Percentiles rank a stretch among this genome's conserved stretches.
phyloP scores from a whole-genome alignment of 2,797 vertebrate species.

The Orientallactaga sibirica region DNA sequence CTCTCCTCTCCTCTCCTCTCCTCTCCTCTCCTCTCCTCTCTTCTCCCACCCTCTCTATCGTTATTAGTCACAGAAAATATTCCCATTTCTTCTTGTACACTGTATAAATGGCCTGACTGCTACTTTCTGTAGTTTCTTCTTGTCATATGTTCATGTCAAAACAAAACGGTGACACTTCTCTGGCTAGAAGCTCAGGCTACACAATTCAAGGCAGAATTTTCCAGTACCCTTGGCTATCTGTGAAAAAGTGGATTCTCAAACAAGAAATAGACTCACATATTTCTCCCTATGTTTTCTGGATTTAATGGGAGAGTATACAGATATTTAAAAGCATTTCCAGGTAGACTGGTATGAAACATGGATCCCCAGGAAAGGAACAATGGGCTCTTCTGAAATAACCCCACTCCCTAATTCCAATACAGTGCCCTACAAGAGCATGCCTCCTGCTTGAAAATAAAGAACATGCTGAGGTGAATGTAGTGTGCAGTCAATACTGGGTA shows the following conservation, averaged over 20 bases:
- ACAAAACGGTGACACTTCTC: not conserved
- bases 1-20: not conserved
- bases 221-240: not conserved
- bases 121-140: not conserved
- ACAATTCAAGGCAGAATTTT: constrained; percentile 6
- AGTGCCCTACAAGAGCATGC: not conserved
- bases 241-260: not conserved
- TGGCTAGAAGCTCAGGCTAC: not conserved
- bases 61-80: not conserved
- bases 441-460: not conserved
- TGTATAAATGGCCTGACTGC: not conserved
- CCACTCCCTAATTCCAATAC: not conserved
- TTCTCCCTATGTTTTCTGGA: constrained; percentile 1
- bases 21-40: not conserved
- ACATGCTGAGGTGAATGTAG: not conserved
- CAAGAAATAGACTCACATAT: not conserved
- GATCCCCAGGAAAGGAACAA: not conserved
- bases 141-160: not conserved
- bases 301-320: not conserved
- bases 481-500: not conserved
- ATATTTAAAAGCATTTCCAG: not conserved
- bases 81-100: not conserved
- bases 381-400: not conserved
- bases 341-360: not conserved
- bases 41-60: not conserved